These are phyloP conservation scores for Tretioscincus oriximinensis DNA, from an alignment of 2,113 vertebrate species.

Conservation along the genomic window DNA sequence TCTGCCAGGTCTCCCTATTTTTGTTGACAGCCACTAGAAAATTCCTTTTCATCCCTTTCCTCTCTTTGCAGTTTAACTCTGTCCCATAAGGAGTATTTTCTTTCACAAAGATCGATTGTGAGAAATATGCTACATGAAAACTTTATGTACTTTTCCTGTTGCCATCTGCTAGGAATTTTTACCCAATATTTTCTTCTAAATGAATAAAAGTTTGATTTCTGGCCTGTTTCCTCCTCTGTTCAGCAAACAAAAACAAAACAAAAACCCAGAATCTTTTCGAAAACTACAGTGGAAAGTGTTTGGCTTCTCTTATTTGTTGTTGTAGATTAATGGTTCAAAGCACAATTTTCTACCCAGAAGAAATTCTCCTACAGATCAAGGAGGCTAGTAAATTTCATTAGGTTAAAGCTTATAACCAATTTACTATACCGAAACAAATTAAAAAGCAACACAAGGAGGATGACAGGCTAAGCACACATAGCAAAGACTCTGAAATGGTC, in stretches of 20 bases:
- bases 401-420: too few species aligned
- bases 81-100: constrained; percentile 71
- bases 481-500: background rate
- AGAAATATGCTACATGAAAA: constrained; percentile 62
- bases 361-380: background rate
- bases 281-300: background rate
- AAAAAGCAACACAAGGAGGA: background rate
- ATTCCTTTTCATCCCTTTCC: constrained; percentile 73
- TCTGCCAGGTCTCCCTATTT: constrained; percentile 59
- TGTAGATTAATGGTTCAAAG: background rate
- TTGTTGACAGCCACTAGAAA: constrained; percentile 70
- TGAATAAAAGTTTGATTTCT: constrained; percentile 45
- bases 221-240: constrained; percentile 54
- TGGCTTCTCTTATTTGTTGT: background rate
- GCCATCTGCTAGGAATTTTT: constrained; percentile 65
- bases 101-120: constrained; percentile 73
- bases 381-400: background rate
- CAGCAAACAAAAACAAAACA: constrained; percentile 7
- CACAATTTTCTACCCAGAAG: background rate
- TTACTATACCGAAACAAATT: background rate
- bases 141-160: constrained; percentile 59
- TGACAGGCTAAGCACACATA: background rate
- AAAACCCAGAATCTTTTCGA: background rate
- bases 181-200: constrained; percentile 48
- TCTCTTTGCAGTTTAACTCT: constrained; percentile 69